Percentiles rank a stretch among this genome's conserved stretches.
phyloP scores from a whole-genome alignment of 2,888 invertebrate species.

The Sarcophaga subvicina region DNA sequence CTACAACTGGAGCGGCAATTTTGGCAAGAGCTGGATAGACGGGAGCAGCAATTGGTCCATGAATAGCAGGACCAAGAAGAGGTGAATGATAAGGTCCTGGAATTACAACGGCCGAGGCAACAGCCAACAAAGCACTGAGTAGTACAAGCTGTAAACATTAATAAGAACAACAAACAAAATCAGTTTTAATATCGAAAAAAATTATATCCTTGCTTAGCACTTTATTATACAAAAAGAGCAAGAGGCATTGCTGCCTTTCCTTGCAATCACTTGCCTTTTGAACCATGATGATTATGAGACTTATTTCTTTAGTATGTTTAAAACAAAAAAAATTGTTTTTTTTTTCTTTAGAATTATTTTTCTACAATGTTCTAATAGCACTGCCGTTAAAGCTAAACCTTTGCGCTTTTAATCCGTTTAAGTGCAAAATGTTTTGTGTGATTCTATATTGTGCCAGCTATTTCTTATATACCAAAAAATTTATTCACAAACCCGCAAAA shows the following conservation, averaged over 20 bases:
- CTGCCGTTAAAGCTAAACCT: conserved; percentile 59
- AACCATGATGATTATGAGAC: conserved; percentile 80
- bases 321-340: conserved; percentile 75
- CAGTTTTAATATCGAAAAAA: not conserved
- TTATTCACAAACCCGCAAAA: conserved; percentile 47
- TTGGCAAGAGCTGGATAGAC: conserved; percentile 78
- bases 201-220: conserved; percentile 3
- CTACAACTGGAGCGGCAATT: conserved; percentile 77
- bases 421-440: conserved; percentile 67
- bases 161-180: too few species aligned
- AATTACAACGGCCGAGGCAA: conserved; percentile 71
- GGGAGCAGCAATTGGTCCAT: conserved; percentile 72
- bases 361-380: conserved; percentile 38
- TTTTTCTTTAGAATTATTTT: conserved; percentile 56
- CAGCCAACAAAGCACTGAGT: conserved; percentile 76
- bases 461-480: conserved; percentile 67
- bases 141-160: conserved; percentile 74
- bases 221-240: too few species aligned
- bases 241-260: not conserved
- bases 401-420: conserved; percentile 68
- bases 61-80: conserved; percentile 56
- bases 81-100: conserved; percentile 72
- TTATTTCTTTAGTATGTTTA: conserved; percentile 74
- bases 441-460: conserved; percentile 62
- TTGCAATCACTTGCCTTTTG: conserved; percentile 75